Base-by-base conservation (phyloP, 1,140 invertebrate species). In the Heliconius melpomene region DNA sequence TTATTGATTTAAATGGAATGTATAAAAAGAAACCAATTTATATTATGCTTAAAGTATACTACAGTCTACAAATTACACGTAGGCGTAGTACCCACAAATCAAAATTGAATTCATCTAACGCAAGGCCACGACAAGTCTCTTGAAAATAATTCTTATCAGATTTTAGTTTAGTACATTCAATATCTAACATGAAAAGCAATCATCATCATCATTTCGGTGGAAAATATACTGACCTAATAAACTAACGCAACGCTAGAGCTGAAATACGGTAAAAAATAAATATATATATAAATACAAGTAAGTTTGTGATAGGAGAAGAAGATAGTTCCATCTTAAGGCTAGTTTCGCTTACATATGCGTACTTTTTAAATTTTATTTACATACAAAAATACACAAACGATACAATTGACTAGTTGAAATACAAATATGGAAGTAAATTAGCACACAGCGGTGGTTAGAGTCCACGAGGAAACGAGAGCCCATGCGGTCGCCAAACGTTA, bases 361-460 rank as follows among this genome's bases (percentile, higher is more conserved):
- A 29, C 20, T n/a, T 57, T 60, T 66, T 2, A 66, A 32, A 74
- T 54, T 57, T 36, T 79, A 79, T 79, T 66, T 74, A 26, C 13
- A 74, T 79, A 79, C 40, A 74, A 79, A 79, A 79, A 74, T 79
- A 74, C 78, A 72, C 46, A 26, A 66, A 66, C 60, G 26, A 72
- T 72, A 18, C 29, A 75, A 79, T 79, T 74, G 72, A 79, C 77
- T 70, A 79, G 9, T 70, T 29, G 74, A 79, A 78, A 83, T 81
- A 66, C 60, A 66, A 66, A 66, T 66, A 66, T 66, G 60, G 60
- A 66, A 66, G 60, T 66, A 29, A 66, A 29, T 66, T 66, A 66
- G 60, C 60, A 66, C 60, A 66, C 60, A 66, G 26, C 26, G 11
- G 60, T 16, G n/a, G 60, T 29, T 29, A 11, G 60, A 29, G 23